phyloP scores from a whole-genome alignment of 2,797 vertebrate genomes.

The Aphelocoma californica region DNA sequence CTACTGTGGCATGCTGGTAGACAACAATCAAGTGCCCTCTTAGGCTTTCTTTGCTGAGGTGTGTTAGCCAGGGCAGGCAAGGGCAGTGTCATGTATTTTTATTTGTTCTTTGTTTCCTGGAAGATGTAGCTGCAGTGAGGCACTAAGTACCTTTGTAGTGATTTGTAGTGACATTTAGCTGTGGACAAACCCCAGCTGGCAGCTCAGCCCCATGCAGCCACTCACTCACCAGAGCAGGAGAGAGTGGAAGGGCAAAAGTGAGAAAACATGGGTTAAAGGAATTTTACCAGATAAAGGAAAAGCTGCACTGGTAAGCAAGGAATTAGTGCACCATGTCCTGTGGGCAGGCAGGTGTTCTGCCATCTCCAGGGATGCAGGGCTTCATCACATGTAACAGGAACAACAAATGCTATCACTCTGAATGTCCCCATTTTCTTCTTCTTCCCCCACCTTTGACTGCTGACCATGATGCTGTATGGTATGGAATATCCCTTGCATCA shows the following conservation, averaged over 20 bases:
- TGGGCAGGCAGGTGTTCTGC: background rate
- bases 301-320: background rate
- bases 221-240: background rate
- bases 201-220: background rate
- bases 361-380: background rate
- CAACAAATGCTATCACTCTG: fast-evolving
- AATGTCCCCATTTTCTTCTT: background rate
- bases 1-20: background rate
- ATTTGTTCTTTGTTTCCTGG: background rate
- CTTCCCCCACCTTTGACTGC: background rate
- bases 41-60: background rate
- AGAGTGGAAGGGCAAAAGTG: background rate
- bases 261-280: fast-evolving
- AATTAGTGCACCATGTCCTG: fast-evolving
- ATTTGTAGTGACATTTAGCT: background rate
- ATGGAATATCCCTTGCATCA: background rate
- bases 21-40: background rate
- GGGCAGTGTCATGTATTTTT: background rate
- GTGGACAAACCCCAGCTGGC: background rate
- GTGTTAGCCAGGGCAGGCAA: background rate
- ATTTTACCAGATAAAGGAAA: background rate
- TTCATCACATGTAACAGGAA: fast-evolving
- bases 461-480: background rate
- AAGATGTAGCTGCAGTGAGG: background rate
- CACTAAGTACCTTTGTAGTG: background rate